These are phyloP conservation scores for Etia nguti DNA, from an alignment of 2,113 vertebrate genomes.

Conservation along the genomic window DNA sequence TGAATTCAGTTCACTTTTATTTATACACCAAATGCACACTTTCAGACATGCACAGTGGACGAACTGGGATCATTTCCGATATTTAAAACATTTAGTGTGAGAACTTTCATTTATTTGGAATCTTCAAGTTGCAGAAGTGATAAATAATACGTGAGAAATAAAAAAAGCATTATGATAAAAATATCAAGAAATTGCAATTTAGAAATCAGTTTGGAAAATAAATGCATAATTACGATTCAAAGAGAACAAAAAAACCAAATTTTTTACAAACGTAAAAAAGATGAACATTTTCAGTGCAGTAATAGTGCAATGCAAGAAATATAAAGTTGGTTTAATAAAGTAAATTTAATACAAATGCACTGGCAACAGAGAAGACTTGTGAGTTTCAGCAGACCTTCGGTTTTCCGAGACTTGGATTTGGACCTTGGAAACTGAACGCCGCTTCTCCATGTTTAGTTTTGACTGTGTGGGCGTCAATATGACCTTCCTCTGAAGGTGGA, in stretches of 20 bases:
- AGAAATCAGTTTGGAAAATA: too few relatives aligned
- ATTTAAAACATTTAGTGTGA: neutral
- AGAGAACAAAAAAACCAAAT: neutral
- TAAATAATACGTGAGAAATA: fast-evolving
- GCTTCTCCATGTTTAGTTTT: neutral
- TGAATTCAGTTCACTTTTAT: too few relatives aligned
- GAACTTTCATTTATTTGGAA: fast-evolving
- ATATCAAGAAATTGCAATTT: neutral
- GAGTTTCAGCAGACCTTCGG: neutral
- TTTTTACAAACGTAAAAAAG: neutral
- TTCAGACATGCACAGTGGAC: neutral
- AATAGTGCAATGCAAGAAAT: neutral
- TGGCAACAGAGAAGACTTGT: neutral
- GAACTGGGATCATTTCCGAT: neutral
- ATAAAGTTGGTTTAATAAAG: neutral
- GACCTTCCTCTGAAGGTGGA: neutral
- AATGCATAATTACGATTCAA: neutral
- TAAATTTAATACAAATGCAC: neutral
- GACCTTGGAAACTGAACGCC: neutral
- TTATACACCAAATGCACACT: neutral
- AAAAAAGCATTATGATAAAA: neutral
- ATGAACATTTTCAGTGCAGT: neutral
- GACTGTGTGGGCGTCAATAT: neutral
- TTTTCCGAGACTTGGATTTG: neutral
- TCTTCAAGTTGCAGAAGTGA: fast-evolving